These are phyloP conservation scores for Pteruthius melanotis DNA, from an alignment of 2,113 vertebrate genomes.

Conservation along the genomic window DNA sequence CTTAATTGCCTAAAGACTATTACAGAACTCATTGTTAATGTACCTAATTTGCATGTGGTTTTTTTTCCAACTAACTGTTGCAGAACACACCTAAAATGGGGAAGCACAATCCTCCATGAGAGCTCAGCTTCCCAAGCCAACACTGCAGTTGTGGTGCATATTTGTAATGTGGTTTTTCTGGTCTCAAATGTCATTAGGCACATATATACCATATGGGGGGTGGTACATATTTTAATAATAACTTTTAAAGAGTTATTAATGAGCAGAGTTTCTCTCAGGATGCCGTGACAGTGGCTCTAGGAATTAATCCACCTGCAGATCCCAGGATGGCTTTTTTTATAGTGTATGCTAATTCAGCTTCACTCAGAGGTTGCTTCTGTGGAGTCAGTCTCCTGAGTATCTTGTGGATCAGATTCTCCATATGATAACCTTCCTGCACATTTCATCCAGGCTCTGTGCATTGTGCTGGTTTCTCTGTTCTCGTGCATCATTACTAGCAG, in stretches of 20 bases:
- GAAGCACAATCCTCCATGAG: not conserved
- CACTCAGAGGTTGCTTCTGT: not conserved
- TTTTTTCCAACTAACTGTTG: not conserved
- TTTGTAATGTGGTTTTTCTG: not conserved
- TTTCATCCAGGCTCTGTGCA: not conserved
- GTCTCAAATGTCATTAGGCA: not conserved
- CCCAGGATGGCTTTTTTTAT: not conserved
- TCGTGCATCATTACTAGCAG: not conserved
- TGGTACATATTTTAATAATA: not conserved
- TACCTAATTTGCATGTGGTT: slow-evolving; percentile 5
- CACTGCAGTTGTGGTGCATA: not conserved
- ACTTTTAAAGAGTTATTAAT: not conserved
- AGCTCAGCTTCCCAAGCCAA: not conserved
- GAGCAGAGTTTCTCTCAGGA: not conserved
- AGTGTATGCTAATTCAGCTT: not conserved
- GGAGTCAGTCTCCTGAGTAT: not conserved
- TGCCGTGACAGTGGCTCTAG: not conserved
- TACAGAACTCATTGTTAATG: slow-evolving; percentile 32
- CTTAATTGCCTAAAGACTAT: slow-evolving; percentile 25
- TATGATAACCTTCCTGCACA: not conserved
- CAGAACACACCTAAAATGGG: not conserved
- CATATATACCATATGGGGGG: not conserved
- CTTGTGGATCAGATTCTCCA: not conserved
- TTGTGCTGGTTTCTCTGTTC: not conserved
- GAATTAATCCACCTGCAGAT: not conserved